Conservation (phyloP, 2,888 invertebrate genomes). For the Apamea monoglypha region DNA sequence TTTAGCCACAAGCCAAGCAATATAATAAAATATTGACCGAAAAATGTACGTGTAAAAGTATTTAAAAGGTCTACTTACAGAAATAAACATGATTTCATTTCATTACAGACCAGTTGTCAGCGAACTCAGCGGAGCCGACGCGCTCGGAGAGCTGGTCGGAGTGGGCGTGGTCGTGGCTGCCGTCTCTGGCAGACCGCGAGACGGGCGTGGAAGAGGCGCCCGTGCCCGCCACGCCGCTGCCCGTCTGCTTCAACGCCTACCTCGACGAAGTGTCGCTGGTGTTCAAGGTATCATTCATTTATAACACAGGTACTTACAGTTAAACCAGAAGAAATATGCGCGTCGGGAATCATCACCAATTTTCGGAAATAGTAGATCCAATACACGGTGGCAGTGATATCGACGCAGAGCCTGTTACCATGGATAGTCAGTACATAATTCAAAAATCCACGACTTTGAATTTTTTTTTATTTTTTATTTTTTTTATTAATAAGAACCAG, state of each 20-base stretch:
- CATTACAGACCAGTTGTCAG: constrained; percentile 62
- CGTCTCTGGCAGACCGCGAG: constrained; percentile 77
- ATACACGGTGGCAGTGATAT: no score
- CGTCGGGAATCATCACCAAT: not conserved
- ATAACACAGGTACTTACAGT: not conserved
- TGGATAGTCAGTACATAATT: no score
- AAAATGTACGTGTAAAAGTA: not conserved
- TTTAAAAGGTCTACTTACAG: not conserved
- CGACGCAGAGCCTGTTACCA: no score
- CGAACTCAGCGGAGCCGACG: constrained; percentile 75
- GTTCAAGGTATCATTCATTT: constrained; percentile 76
- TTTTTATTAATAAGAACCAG: no score
- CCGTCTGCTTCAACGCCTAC: constrained; percentile 76
- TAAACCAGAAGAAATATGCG: not conserved
- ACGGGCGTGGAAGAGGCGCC: constrained; percentile 73
- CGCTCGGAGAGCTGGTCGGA: constrained; percentile 82
- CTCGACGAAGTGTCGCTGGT: constrained; percentile 79
- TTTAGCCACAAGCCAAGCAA: no score
- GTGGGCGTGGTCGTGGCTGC: constrained; percentile 88
- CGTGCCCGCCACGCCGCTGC: constrained; percentile 73
- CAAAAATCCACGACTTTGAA: not conserved
- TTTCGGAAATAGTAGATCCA: not conserved
- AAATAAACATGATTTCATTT: not conserved
- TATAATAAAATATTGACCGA: not conserved
- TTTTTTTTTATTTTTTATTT: no score